Conservation (phyloP, 2,888 invertebrate species). For the Steromphala cineraria region DNA sequence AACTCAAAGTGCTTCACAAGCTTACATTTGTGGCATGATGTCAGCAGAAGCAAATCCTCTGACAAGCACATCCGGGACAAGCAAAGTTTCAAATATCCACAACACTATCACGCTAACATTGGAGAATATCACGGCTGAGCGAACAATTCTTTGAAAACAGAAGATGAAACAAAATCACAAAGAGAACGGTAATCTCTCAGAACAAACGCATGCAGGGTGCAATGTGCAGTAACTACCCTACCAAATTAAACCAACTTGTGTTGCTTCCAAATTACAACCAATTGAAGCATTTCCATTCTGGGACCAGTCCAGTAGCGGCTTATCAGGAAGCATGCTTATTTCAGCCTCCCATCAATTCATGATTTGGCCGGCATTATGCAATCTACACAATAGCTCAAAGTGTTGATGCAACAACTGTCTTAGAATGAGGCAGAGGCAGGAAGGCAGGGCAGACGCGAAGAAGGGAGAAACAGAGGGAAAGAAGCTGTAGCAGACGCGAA, state of each 20-base stretch:
- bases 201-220: constrained; percentile 15
- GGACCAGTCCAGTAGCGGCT: not conserved
- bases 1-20: not conserved
- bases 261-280: not conserved
- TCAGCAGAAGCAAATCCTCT: not conserved
- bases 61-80: not conserved
- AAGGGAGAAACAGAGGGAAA: not conserved
- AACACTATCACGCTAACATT: not conserved
- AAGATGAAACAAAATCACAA: constrained; percentile 24
- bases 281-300: constrained; percentile 9
- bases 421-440: not conserved
- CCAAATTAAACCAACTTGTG: constrained; percentile 19
- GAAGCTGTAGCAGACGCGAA: not conserved
- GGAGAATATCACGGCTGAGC: not conserved
- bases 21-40: constrained; percentile 8
- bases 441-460: not conserved
- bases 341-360: not conserved
- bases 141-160: constrained; percentile 22
- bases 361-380: constrained; percentile 8
- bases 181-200: constrained; percentile 26
- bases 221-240: constrained; percentile 14
- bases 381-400: constrained; percentile 11
- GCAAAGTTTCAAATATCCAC: not conserved
- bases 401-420: not conserved
- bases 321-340: constrained; percentile 16